Evolutionary conservation across 2,113 vertebrate genomes (phyloP).

Genomic region (Meleagris gallopavo): DNA sequence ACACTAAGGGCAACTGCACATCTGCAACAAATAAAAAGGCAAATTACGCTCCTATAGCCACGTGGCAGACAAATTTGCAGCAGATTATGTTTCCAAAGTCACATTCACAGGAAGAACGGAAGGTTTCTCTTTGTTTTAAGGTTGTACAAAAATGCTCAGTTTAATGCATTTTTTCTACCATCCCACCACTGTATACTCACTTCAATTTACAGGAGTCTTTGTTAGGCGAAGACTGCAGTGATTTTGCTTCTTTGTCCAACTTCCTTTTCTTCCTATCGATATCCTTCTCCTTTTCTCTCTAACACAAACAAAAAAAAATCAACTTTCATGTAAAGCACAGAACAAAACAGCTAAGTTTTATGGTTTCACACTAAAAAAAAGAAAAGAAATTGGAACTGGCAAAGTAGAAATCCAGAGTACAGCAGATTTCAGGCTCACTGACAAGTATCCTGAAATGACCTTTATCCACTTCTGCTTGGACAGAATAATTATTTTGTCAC

Average conservation of each 20-base stretch:
- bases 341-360: neutral
- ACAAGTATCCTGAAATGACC: neutral
- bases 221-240: slow-evolving; percentile 24
- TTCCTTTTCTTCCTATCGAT: slow-evolving; percentile 80
- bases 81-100: neutral
- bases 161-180: neutral
- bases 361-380: neutral
- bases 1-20: neutral
- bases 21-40: neutral
- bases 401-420: neutral
- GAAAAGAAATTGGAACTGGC: neutral
- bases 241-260: slow-evolving; percentile 74
- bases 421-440: neutral
- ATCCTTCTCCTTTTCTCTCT: slow-evolving; percentile 69
- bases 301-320: neutral
- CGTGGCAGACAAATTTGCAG: neutral
- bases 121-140: neutral
- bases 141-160: neutral
- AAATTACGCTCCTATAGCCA: neutral
- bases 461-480: neutral
- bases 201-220: slow-evolving; percentile 71
- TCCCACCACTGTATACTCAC: slow-evolving; percentile 73
- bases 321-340: neutral
- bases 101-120: neutral
- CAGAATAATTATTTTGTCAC: neutral